Conservation (phyloP, 1,140 invertebrate species). For the Pogonomyrmex barbatus region DNA sequence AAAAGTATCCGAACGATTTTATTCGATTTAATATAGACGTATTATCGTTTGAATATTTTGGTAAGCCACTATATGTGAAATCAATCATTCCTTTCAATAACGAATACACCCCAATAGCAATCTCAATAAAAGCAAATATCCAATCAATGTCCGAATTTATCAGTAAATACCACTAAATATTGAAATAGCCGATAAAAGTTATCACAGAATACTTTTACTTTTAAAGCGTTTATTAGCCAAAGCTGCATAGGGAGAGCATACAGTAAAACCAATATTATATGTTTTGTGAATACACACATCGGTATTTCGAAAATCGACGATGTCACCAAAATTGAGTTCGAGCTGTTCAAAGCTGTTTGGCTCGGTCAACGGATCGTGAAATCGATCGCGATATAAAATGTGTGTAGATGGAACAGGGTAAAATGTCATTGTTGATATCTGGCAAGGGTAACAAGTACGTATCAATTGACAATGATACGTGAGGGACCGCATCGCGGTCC, state of each 20-base stretch:
- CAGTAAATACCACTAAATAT: slow-evolving; percentile 45
- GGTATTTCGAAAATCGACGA: slow-evolving; percentile 32
- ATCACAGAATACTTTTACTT: slow-evolving; percentile 54
- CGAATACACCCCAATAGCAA: slow-evolving; percentile 46
- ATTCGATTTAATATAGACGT: slow-evolving; percentile 40
- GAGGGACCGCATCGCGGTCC: slow-evolving; percentile 68
- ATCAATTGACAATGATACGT: slow-evolving; percentile 73
- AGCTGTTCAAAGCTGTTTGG: slow-evolving; percentile 12
- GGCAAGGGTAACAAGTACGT: slow-evolving; percentile 50
- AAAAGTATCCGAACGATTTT: slow-evolving; percentile 41
- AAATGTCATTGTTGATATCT: slow-evolving; percentile 75
- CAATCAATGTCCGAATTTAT: slow-evolving; percentile 53
- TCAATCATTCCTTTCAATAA: slow-evolving; percentile 61
- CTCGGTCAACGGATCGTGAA: slow-evolving; percentile 35
- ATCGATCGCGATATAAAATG: slow-evolving; percentile 72
- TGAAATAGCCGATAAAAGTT: slow-evolving; percentile 56
- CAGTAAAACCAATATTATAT: slow-evolving; percentile 35
- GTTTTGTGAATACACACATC: slow-evolving; percentile 15
- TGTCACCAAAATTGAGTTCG: slow-evolving; percentile 53
- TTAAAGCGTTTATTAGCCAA: slow-evolving; percentile 49
- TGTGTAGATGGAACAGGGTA: slow-evolving; percentile 51
- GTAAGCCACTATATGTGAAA: slow-evolving; percentile 50
- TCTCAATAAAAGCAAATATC: slow-evolving; percentile 61
- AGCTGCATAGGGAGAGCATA: neutral
- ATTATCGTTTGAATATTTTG: slow-evolving; percentile 49